Conservation (phyloP, 2,888 invertebrate species). For the Thelaira solivaga region DNA sequence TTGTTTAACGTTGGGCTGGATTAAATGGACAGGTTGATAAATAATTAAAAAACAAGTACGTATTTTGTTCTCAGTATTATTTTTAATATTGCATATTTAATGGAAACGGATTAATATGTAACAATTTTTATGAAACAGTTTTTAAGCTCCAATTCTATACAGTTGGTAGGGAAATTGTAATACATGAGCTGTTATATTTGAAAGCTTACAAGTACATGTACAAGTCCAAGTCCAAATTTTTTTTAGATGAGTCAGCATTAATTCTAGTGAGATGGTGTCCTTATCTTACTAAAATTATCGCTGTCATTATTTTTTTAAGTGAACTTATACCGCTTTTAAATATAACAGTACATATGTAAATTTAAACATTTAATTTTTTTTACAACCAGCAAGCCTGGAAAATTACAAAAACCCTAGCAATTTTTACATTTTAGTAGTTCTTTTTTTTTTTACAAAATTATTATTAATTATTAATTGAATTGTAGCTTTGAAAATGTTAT, state of each 20-base stretch:
- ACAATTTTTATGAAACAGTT: constrained; percentile 26
- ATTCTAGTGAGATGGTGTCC: too few species aligned
- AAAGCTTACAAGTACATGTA: too few species aligned
- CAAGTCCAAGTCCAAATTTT: too few species aligned
- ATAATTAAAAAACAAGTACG: constrained; percentile 16
- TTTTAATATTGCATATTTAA: not conserved
- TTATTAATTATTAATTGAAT: not conserved
- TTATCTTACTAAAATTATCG: too few species aligned
- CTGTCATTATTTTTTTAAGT: too few species aligned
- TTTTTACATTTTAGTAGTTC: not conserved
- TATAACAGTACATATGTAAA: too few species aligned
- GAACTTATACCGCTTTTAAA: too few species aligned
- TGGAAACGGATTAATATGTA: constrained; percentile 24
- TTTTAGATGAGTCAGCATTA: too few species aligned
- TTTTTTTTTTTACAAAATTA: not conserved
- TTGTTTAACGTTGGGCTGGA: constrained; percentile 60
- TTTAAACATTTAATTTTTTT: too few species aligned
- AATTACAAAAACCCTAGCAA: not conserved
- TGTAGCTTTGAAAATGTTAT: not conserved
- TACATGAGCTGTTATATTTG: not conserved
- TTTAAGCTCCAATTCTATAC: not conserved
- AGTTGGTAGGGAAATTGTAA: not conserved
- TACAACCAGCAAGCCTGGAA: too few species aligned
- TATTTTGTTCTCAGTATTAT: not conserved
- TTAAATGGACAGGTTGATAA: constrained; percentile 59